phyloP scores from a whole-genome alignment of 2,888 invertebrate genomes.

The Erebia aethiops region DNA sequence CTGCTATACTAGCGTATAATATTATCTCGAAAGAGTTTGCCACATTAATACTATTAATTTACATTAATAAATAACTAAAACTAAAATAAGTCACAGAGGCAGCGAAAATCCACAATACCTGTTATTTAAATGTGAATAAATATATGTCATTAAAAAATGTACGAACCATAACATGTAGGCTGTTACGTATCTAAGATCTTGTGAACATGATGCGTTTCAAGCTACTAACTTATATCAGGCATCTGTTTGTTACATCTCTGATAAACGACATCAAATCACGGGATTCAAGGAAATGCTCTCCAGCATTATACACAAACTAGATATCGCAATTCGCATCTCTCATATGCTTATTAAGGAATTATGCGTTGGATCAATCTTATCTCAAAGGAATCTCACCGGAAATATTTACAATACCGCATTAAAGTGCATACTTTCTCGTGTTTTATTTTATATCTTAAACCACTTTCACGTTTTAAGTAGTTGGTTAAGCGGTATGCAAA shows the following conservation, averaged over 20 bases:
- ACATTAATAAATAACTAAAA: not conserved
- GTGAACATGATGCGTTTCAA: slow-evolving; percentile 54
- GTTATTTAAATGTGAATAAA: not conserved
- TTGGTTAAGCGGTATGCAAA: not conserved
- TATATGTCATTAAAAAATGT: slow-evolving; percentile 34
- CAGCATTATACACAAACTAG: slow-evolving; percentile 48
- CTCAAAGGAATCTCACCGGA: slow-evolving; percentile 36
- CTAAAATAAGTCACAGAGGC: not conserved
- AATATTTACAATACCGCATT: slow-evolving; percentile 19
- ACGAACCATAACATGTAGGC: slow-evolving; percentile 44
- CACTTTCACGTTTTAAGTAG: slow-evolving; percentile 27
- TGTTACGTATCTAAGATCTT: slow-evolving; percentile 52
- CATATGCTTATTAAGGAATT: slow-evolving; percentile 48
- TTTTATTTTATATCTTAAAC: slow-evolving; percentile 9
- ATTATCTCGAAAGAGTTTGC: no score
- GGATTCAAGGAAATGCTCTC: slow-evolving; percentile 57
- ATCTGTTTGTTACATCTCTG: slow-evolving; percentile 52
- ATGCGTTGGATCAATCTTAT: slow-evolving; percentile 58
- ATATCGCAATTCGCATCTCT: slow-evolving; percentile 1
- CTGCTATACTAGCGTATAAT: no score
- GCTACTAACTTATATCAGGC: slow-evolving; percentile 55
- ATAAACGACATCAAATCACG: slow-evolving; percentile 55
- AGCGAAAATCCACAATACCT: not conserved
- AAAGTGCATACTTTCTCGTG: slow-evolving; percentile 28
- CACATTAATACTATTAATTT: no score